Base-by-base conservation (phyloP, 2,113 vertebrate genomes). In the Trinectes maculatus region DNA sequence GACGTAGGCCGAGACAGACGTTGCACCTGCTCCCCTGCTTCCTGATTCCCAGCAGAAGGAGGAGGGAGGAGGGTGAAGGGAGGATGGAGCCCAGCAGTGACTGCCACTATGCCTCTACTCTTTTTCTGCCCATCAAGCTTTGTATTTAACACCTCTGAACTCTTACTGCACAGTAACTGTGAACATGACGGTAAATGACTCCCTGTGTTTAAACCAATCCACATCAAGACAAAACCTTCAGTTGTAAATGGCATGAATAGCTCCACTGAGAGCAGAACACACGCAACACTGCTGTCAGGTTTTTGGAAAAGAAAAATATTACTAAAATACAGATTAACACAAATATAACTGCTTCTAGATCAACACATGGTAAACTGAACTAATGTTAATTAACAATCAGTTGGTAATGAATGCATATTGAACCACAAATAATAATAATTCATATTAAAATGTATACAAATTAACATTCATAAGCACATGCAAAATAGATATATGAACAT, bases 11-110 rank as follows among this genome's bases (percentile, higher is more conserved):
- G 37, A 76, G 71, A 83, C 77, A 63, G 72, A 60, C 57, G 84
- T 86, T 84, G 83, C 90, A 90, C 91, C 88, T 93, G 89, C 89
- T 88, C 83, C 70, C 74, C 67, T 60, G 66, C 66, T 82, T 59
- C 71, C 83, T 74, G 64, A 62, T 64, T 84, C 53, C 44, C 36
- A 19, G 56, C 56, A 47, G 73, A 77, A 22, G 40, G 28, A 51
- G 16, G 24, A 24, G n/a, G 46, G 49, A 53, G 26, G 47, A 51
- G 22, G 37, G 67, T 59, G 56, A 43, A 49, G 19, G 62, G 39
- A 48, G 42, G 40, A 55, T n/a, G 48, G 29, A 55, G 54, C n/a
- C 5, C 33, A 26, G 37, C 3, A 10, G 9, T 18, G 11, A 55
- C 34, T 63, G 21, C 55, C 64, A 63, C 69, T 65, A 57, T 40